Evolutionary conservation across 2,797 vertebrate species (phyloP).

Genomic region (Bradypus variegatus): DNA sequence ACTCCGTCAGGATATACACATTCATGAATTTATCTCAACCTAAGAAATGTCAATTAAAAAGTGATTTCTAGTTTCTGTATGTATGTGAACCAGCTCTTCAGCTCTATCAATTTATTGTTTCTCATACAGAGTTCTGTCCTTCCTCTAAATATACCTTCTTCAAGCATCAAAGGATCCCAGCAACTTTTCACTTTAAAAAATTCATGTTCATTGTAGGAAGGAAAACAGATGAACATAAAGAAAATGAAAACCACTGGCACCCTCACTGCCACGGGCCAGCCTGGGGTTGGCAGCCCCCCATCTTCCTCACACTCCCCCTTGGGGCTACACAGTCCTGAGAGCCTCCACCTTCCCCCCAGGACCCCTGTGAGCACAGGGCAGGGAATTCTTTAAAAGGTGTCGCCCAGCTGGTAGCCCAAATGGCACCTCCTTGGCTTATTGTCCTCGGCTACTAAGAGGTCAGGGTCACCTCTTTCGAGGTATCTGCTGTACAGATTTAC

Average conservation of each 20-base stretch:
- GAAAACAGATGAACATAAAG: not conserved
- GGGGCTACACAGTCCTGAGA: too few species aligned
- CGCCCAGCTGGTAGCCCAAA: not conserved
- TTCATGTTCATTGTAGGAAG: accelerated
- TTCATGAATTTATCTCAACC: not conserved
- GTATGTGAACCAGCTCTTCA: not conserved
- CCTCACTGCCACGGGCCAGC: too few species aligned
- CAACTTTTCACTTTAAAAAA: not conserved
- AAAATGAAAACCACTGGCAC: too few species aligned
- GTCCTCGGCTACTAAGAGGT: too few species aligned
- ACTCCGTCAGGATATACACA: accelerated
- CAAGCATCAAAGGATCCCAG: not conserved
- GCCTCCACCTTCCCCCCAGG: too few species aligned
- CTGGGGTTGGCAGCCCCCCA: too few species aligned
- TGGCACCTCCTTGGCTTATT: not conserved
- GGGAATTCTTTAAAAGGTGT: not conserved
- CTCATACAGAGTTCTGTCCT: not conserved
- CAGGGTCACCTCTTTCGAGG: not conserved
- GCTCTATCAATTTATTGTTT: not conserved
- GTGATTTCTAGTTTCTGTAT: not conserved
- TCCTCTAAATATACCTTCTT: not conserved
- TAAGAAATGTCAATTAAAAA: not conserved
- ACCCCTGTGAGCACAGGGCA: not conserved
- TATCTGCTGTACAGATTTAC: too few species aligned
- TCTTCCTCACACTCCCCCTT: too few species aligned